These are phyloP conservation scores for Enteromius trimaculatus DNA, from an alignment of 2,797 vertebrate species.

Conservation along the genomic window DNA sequence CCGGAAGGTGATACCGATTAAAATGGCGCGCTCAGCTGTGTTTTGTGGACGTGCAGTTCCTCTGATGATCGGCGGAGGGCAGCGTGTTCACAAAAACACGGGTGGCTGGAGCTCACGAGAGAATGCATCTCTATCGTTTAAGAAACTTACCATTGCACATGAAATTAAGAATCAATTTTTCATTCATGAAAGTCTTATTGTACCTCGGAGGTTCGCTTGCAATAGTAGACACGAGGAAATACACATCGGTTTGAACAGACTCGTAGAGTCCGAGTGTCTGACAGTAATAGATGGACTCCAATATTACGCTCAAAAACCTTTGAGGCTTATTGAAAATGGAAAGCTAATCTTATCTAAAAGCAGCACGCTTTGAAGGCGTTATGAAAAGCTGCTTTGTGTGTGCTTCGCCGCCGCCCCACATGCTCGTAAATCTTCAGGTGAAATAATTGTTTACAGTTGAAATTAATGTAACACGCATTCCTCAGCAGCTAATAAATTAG, in stretches of 20 bases:
- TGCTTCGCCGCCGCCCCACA: constrained; percentile 70
- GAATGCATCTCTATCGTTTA: constrained; percentile 46
- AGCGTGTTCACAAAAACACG: constrained; percentile 64
- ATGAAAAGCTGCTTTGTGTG: constrained; percentile 63
- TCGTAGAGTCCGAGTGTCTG: constrained; percentile 43
- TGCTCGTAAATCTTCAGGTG: constrained; percentile 89
- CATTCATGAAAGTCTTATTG: constrained; percentile 55
- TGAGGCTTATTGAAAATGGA: constrained; percentile 57
- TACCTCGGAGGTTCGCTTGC: constrained; percentile 46
- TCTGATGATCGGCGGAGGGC: constrained; percentile 75
- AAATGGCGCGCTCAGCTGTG: background rate
- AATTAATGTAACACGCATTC: constrained; percentile 79
- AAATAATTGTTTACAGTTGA: constrained; percentile 94
- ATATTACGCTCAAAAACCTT: constrained; percentile 57
- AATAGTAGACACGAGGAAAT: constrained; percentile 46
- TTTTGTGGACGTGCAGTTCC: constrained; percentile 66
- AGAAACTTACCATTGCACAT: constrained; percentile 44
- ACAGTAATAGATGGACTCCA: constrained; percentile 61
- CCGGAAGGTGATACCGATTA: background rate
- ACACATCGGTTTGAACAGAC: constrained; percentile 47
- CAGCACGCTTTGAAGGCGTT: constrained; percentile 58
- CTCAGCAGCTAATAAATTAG: constrained; percentile 92
- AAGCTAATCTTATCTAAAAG: constrained; percentile 64
- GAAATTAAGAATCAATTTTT: constrained; percentile 58
- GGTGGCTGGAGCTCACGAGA: constrained; percentile 21